Base-by-base conservation (phyloP, 2,888 invertebrate genomes). In the Sarcophaga subvicina region DNA sequence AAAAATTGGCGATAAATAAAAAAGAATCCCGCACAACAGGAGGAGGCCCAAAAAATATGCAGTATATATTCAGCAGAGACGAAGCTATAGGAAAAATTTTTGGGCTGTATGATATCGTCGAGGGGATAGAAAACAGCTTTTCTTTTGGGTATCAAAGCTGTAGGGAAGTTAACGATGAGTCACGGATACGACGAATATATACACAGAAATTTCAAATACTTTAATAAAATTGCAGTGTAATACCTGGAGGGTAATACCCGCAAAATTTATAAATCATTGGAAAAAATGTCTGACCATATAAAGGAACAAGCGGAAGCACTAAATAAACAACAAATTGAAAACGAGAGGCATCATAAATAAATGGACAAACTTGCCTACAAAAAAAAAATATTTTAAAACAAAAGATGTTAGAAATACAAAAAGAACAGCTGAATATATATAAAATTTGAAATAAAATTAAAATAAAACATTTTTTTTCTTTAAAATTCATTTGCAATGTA, bases 171-270 rank as follows among this genome's bases (percentile, higher is more conserved):
- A 14, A 37, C 37, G 37, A 37, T 37, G 6, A 37, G 37, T 37
- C 37, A 54, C 17, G n/a, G 71, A 72, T 22, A 22, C 22, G 27
- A 60, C 17, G 11, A 72, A 60, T 59, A 17, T 12, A 10, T 59
- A 72, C 22, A 6, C 27, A 3, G 71, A 72, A 59, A 72, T 72
- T 11, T 72, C 60, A 59, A 72, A 37, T 60, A 70, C 49, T 60
- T 60, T 72, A 72, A 25, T 27, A 8, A 60, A 54, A 60, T 25
- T 72, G 14, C 45, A 66, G n/a, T 3, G 69, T 47, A 45, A 45
- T 5, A 27, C 3, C n/a, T 66, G 5, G 20, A 37, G 45, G 25
- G 2, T 37, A 22, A 27, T 22, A 17, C 11, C n/a, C 37, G 66
- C 1, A 66, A 37, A 22, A 25, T 66, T 22, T 37, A 17, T 14